Conservation (phyloP, 2,113 vertebrate species). For the Sinosuthora webbiana region DNA sequence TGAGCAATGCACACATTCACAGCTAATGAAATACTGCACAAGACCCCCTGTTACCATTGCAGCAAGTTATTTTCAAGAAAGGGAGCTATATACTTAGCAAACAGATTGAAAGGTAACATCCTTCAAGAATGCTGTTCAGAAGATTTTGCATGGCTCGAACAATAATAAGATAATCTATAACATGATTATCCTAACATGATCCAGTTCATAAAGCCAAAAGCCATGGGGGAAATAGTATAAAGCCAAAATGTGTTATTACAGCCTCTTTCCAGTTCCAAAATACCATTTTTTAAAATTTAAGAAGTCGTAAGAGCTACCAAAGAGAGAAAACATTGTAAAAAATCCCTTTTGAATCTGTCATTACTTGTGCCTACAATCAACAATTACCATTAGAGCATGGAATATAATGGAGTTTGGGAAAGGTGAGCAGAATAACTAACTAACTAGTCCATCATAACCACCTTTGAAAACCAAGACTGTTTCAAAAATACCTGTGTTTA, state of each 20-base stretch:
- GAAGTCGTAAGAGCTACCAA: neutral
- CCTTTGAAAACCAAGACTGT: neutral
- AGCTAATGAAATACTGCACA: neutral
- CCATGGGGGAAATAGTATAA: neutral
- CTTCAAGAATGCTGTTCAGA: neutral
- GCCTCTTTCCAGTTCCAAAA: neutral
- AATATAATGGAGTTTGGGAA: neutral
- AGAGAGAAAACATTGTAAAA: neutral
- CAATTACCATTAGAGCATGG: neutral
- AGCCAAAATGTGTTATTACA: neutral
- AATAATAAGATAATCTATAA: neutral
- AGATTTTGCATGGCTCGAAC: neutral
- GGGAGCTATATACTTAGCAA: neutral
- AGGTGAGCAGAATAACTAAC: neutral
- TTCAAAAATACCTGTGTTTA: neutral
- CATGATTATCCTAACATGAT: constrained; percentile 5
- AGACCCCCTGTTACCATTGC: neutral
- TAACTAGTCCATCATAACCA: neutral
- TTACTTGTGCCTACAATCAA: neutral
- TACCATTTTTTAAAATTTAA: neutral
- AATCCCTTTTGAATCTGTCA: neutral
- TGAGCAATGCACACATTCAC: neutral
- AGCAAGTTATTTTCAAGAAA: neutral
- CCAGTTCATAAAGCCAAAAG: neutral
- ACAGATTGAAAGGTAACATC: neutral